These are phyloP conservation scores for Agriopis leucophaearia DNA, from an alignment of 2,888 invertebrate genomes.

Conservation along the genomic window DNA sequence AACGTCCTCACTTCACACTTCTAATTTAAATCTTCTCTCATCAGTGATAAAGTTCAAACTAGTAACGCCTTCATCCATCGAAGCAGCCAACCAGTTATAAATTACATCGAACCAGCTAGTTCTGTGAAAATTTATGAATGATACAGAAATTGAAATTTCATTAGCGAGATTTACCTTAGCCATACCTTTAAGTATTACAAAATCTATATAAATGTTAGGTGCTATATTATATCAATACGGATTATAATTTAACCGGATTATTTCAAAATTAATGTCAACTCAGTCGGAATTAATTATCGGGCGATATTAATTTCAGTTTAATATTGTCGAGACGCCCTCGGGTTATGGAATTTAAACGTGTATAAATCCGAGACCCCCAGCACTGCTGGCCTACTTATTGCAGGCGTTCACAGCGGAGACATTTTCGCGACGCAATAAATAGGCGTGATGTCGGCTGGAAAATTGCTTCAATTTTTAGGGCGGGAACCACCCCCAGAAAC, in stretches of 20 bases:
- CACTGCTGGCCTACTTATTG: slow-evolving; percentile 70
- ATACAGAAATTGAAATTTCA: slow-evolving; percentile 24
- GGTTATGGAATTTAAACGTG: slow-evolving; percentile 69
- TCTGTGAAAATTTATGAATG: slow-evolving; percentile 23
- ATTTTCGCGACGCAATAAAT: slow-evolving; percentile 76
- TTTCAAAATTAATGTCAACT: slow-evolving; percentile 31
- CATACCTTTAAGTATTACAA: slow-evolving; percentile 7
- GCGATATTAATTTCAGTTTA: slow-evolving; percentile 50
- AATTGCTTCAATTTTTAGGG: slow-evolving; percentile 78
- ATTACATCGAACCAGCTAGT: slow-evolving; percentile 14
- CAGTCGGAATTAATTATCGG: slow-evolving; percentile 43
- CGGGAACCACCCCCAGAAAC: slow-evolving; percentile 58
- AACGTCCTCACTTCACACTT: slow-evolving; percentile 26
- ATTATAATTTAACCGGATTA: slow-evolving; percentile 24
- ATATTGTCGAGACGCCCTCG: slow-evolving; percentile 52
- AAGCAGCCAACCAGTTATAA: slow-evolving; percentile 1
- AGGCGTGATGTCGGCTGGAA: slow-evolving; percentile 77
- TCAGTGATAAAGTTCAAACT: slow-evolving; percentile 30
- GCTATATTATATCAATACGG: slow-evolving; percentile 13
- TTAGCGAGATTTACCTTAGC: slow-evolving; percentile 14
- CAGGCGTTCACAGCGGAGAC: slow-evolving; percentile 62
- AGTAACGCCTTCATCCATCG: background rate
- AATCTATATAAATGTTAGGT: slow-evolving; percentile 5
- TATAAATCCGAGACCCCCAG: slow-evolving; percentile 65
- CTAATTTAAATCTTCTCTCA: slow-evolving; percentile 39